These are phyloP conservation scores for Acanthisitta chloris DNA, from an alignment of 2,113 vertebrate genomes.

Conservation along the genomic window DNA sequence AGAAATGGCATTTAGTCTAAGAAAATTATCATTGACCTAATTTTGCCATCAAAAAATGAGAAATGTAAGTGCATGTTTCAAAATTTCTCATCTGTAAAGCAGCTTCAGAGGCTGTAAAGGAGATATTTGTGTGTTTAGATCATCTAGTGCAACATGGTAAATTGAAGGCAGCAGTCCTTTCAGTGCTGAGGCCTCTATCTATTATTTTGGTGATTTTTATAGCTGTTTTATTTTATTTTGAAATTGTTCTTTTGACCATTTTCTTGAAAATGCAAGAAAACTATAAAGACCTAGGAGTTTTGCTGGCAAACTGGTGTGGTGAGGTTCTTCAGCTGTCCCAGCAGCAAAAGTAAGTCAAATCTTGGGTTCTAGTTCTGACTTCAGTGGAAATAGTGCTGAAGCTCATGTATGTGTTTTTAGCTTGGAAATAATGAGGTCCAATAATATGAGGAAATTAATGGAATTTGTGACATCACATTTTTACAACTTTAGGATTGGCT, in stretches of 20 bases:
- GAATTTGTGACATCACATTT: neutral
- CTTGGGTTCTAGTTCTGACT: neutral
- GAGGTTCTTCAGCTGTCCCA: neutral
- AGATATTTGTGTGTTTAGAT: neutral
- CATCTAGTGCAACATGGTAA: neutral
- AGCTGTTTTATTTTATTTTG: neutral
- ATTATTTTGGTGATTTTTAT: neutral
- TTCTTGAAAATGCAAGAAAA: neutral
- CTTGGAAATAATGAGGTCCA: neutral
- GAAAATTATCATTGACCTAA: neutral
- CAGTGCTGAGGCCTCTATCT: neutral
- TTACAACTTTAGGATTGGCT: neutral
- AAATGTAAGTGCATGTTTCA: neutral
- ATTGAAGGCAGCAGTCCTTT: neutral
- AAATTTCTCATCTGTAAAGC: neutral
- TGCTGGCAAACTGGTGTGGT: neutral
- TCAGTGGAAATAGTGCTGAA: neutral
- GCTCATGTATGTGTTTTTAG: neutral
- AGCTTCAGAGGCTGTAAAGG: neutral
- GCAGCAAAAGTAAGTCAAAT: neutral
- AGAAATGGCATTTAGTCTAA: neutral
- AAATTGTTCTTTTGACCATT: neutral
- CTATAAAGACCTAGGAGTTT: neutral
- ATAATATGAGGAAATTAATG: neutral
- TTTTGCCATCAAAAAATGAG: neutral